phyloP scores from a whole-genome alignment of 2,113 vertebrate genomes.

The Holacanthus passer region DNA sequence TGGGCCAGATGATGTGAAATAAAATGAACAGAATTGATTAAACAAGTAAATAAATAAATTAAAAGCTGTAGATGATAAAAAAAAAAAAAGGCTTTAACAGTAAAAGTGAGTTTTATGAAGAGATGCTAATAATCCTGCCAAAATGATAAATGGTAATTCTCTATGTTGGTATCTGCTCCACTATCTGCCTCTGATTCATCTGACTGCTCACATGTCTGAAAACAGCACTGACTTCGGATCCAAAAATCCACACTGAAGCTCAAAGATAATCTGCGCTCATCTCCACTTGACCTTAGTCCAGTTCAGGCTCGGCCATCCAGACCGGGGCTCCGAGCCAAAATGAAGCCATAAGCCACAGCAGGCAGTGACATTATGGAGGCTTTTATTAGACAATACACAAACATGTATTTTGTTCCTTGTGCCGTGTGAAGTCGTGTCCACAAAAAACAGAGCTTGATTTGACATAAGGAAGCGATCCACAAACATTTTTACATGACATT shows the following conservation, averaged over 20 bases:
- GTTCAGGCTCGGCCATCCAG: neutral
- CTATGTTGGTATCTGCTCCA: neutral
- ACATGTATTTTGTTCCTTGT: too few relatives aligned
- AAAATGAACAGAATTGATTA: neutral
- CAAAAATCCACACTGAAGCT: neutral
- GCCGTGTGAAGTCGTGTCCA: too few relatives aligned
- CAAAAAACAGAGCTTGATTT: too few relatives aligned
- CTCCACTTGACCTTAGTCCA: neutral
- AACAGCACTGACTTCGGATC: neutral
- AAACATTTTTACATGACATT: too few relatives aligned
- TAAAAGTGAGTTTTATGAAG: neutral
- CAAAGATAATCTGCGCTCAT: slow-evolving; percentile 21
- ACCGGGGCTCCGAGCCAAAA: neutral
- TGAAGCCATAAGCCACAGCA: neutral
- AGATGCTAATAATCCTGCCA: neutral
- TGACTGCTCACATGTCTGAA: neutral
- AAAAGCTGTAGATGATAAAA: too few relatives aligned
- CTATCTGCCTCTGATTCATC: neutral
- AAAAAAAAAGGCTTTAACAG: neutral
- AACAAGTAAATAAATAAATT: neutral
- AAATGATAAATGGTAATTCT: slow-evolving; percentile 1
- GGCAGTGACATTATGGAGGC: neutral
- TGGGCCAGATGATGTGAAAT: neutral
- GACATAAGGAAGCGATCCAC: too few relatives aligned
- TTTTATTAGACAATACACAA: too few relatives aligned